These are phyloP conservation scores for Diabrotica virgifera DNA, from an alignment of 1,140 invertebrate species.

Conservation along the genomic window DNA sequence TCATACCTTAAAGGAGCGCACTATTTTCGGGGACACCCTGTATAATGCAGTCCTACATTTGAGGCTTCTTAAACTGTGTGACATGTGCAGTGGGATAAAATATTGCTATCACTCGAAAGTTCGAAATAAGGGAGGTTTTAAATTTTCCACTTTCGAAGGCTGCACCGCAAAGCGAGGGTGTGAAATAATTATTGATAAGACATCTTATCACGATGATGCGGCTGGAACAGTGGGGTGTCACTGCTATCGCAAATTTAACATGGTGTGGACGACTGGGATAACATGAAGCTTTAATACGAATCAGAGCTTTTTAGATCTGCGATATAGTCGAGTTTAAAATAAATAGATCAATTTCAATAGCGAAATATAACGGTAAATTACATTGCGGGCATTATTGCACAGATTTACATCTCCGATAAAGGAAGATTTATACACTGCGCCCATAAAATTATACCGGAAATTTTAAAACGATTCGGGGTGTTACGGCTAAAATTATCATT, in stretches of 20 bases:
- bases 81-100: too few relatives aligned
- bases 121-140: neutral
- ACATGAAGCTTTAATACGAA: slow-evolving; percentile 1
- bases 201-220: neutral
- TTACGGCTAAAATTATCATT: too few relatives aligned
- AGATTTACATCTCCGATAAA: too few relatives aligned
- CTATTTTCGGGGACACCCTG: too few relatives aligned
- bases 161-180: neutral
- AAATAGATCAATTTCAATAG: slow-evolving; percentile 3
- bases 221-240: neutral
- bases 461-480: too few relatives aligned
- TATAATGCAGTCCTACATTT: too few relatives aligned
- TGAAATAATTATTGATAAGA: neutral
- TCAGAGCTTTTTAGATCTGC: neutral
- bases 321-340: neutral
- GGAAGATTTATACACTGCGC: too few relatives aligned
- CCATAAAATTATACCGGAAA: too few relatives aligned
- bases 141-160: slow-evolving; percentile 2
- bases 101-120: neutral
- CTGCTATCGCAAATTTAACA: slow-evolving; percentile 2
- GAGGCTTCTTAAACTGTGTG: too few relatives aligned
- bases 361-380: too few relatives aligned
- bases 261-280: neutral
- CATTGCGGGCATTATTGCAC: too few relatives aligned
- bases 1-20: too few relatives aligned